Evolutionary conservation across 2,113 vertebrate genomes (phyloP).

Genomic region (Tetrax tetrax): DNA sequence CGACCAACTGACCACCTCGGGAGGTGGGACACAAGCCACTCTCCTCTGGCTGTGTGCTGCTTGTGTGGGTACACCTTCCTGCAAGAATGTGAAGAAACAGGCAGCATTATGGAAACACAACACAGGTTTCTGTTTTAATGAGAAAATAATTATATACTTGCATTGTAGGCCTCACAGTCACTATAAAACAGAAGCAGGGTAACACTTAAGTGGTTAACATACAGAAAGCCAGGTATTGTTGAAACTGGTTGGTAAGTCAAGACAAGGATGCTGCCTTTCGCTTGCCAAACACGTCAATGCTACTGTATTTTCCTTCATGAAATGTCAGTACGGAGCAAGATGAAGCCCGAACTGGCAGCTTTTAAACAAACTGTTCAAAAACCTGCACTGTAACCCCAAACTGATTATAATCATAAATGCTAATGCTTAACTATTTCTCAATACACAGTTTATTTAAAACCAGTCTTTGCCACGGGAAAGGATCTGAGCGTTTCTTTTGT

Average conservation of each 20-base stretch:
- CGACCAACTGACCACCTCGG: accelerated
- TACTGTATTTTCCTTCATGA: slow-evolving; percentile 30
- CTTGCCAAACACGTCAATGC: slow-evolving; percentile 52
- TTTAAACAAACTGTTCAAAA: slow-evolving; percentile 64
- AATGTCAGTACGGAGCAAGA: slow-evolving; percentile 59
- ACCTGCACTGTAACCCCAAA: slow-evolving; percentile 68
- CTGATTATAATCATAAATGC: slow-evolving; percentile 68
- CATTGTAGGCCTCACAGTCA: slow-evolving; percentile 88
- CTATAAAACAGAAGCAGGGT: slow-evolving; percentile 90
- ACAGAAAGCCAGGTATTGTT: slow-evolving; percentile 74
- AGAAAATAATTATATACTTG: slow-evolving; percentile 97
- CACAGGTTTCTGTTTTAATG: slow-evolving; percentile 89
- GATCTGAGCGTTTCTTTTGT: slow-evolving; percentile 48
- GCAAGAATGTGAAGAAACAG: neutral
- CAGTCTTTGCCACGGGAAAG: slow-evolving; percentile 70
- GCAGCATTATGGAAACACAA: slow-evolving; percentile 63
- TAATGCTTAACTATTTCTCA: slow-evolving; percentile 73
- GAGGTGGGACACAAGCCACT: neutral
- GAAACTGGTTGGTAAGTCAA: slow-evolving; percentile 67
- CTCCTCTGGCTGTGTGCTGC: neutral
- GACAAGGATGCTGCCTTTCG: slow-evolving; percentile 57
- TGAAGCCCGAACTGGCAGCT: slow-evolving; percentile 63
- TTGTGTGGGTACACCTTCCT: neutral
- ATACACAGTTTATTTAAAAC: slow-evolving; percentile 71
- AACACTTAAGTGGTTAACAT: slow-evolving; percentile 92